These are phyloP conservation scores for Nephila pilipes DNA, from an alignment of 1,140 invertebrate species.

Conservation along the genomic window DNA sequence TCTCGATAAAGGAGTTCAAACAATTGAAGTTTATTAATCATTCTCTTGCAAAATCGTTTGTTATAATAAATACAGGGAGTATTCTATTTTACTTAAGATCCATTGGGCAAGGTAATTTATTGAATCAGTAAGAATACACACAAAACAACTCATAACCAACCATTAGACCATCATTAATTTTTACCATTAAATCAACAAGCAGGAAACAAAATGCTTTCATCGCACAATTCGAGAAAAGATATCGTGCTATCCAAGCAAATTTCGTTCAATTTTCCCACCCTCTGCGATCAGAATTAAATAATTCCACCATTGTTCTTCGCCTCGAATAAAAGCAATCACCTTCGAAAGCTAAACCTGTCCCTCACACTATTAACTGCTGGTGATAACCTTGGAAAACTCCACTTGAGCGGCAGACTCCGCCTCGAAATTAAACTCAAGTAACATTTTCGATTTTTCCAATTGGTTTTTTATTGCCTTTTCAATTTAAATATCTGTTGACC, in stretches of 20 bases:
- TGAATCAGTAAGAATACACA: too few species aligned
- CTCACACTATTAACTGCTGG: neutral
- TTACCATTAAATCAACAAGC: too few species aligned
- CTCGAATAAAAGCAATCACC: neutral
- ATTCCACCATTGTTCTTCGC: neutral
- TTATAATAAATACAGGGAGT: too few species aligned
- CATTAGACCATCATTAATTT: too few species aligned
- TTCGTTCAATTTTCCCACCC: neutral
- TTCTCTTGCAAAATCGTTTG: too few species aligned
- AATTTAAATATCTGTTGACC: neutral
- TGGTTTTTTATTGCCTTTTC: constrained; percentile 13
- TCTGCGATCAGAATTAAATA: neutral
- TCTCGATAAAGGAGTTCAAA: too few species aligned
- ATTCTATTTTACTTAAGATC: too few species aligned
- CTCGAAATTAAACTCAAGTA: constrained; percentile 12
- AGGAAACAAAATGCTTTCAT: neutral
- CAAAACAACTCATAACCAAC: too few species aligned
- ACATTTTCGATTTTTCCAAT: constrained; percentile 17
- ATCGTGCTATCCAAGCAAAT: neutral
- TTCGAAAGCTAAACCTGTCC: neutral
- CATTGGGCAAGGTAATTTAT: too few species aligned
- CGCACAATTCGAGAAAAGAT: neutral
- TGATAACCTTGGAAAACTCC: neutral
- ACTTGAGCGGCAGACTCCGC: too few species aligned
- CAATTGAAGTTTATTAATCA: too few species aligned